phyloP scores from a whole-genome alignment of 2,113 vertebrate species.

The Polypterus bichir region DNA sequence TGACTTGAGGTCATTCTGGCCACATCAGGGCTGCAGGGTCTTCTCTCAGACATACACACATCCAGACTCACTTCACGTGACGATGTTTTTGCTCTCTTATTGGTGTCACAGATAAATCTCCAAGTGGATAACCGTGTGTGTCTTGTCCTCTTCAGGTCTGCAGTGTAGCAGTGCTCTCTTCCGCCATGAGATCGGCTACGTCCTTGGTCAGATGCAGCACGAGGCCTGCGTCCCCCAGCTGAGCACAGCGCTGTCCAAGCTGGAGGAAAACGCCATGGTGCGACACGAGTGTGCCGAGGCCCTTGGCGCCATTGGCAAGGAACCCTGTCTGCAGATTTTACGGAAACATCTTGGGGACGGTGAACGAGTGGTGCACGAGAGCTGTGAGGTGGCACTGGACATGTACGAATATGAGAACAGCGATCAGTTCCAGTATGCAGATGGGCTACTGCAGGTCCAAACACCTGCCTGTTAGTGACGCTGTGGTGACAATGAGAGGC shows the following conservation, averaged over 20 bases:
- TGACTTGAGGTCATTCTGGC: too few species aligned
- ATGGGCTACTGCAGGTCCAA: conserved; percentile 49
- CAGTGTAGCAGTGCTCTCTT: conserved; percentile 68
- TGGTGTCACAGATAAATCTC: not conserved
- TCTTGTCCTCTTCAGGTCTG: conserved; percentile 49
- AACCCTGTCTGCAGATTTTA: conserved; percentile 62
- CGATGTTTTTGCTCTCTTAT: not conserved
- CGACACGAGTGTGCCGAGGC: conserved; percentile 89
- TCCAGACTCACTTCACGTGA: too few species aligned
- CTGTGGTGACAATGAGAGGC: too few species aligned
- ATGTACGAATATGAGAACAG: conserved; percentile 70
- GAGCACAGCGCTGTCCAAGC: conserved; percentile 34
- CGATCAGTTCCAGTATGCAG: conserved; percentile 74
- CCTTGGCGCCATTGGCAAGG: conserved; percentile 75
- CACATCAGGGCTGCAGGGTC: too few species aligned
- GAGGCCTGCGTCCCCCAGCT: conserved; percentile 66
- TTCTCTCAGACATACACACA: not conserved
- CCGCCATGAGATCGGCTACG: conserved; percentile 84
- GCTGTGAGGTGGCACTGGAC: conserved; percentile 86
- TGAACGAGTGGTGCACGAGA: conserved; percentile 84
- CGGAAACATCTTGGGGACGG: conserved; percentile 42
- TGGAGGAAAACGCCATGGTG: conserved; percentile 75
- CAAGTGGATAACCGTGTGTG: too few species aligned
- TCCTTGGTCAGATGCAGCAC: conserved; percentile 84
- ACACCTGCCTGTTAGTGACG: too few species aligned